phyloP scores from a whole-genome alignment of 2,888 invertebrate genomes.

The Schizotus pectinicornis region DNA sequence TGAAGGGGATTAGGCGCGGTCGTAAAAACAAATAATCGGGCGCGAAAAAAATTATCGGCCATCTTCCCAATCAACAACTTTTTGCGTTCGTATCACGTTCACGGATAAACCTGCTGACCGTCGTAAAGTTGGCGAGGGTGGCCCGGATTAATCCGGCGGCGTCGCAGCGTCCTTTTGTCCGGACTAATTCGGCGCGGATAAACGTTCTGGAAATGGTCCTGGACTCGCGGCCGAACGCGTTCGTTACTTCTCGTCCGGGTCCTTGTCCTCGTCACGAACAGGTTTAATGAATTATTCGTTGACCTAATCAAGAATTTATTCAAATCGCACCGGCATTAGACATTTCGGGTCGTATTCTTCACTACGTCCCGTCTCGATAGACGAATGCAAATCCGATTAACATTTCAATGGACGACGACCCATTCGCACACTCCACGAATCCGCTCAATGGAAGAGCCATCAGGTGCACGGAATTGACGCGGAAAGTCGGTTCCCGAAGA shows the following conservation, averaged over 20 bases:
- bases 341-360: slow-evolving; percentile 16
- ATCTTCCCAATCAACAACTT: too few relatives aligned
- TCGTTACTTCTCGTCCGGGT: too few relatives aligned
- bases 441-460: neutral
- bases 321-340: neutral
- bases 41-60: too few relatives aligned
- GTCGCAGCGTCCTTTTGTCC: slow-evolving; percentile 11
- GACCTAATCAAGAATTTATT: neutral
- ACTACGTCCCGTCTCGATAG: slow-evolving; percentile 8
- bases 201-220: neutral
- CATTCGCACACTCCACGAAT: neutral
- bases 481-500: too few relatives aligned
- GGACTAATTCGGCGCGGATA: slow-evolving; percentile 9
- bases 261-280: too few relatives aligned
- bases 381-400: slow-evolving; percentile 17
- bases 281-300: too few relatives aligned
- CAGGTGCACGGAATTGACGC: too few relatives aligned
- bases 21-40: too few relatives aligned
- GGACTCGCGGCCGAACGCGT: too few relatives aligned
- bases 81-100: slow-evolving; percentile 12
- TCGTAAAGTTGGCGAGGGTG: slow-evolving; percentile 11
- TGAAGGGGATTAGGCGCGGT: too few relatives aligned
- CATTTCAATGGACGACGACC: slow-evolving; percentile 14
- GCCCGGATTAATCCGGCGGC: slow-evolving; percentile 14
- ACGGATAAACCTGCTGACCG: slow-evolving; percentile 12